These are phyloP conservation scores for Riparia riparia DNA, from an alignment of 2,113 vertebrate species.

Conservation along the genomic window DNA sequence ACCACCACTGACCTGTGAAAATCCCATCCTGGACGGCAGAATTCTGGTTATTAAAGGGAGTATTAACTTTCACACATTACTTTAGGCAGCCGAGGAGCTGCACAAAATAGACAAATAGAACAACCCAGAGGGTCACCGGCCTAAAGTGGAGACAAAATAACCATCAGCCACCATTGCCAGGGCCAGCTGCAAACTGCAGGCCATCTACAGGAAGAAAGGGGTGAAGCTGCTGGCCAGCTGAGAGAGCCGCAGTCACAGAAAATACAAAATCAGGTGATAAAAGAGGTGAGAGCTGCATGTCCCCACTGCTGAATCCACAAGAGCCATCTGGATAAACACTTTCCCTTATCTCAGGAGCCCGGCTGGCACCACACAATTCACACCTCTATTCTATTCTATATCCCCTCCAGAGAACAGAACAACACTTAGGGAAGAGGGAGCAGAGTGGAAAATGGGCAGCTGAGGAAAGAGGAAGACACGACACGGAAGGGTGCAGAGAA, in stretches of 20 bases:
- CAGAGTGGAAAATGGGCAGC: fast-evolving
- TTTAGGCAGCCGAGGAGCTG: fast-evolving
- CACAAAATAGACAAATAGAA: not conserved
- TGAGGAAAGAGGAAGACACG: fast-evolving
- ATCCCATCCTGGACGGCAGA: not conserved
- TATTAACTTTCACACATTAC: not conserved
- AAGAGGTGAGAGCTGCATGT: not conserved
- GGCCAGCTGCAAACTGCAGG: not conserved
- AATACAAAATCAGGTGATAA: not conserved
- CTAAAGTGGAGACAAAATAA: not conserved
- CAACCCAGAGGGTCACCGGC: not conserved
- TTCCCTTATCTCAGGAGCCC: not conserved
- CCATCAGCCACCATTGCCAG: not conserved
- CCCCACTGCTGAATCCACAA: not conserved
- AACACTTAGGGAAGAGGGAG: not conserved
- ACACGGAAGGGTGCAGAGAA: fast-evolving
- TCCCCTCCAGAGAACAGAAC: not conserved
- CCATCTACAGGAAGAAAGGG: not conserved
- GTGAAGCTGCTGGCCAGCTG: not conserved
- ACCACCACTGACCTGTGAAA: not conserved
- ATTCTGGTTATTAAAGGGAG: not conserved
- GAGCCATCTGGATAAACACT: not conserved
- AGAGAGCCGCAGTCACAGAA: not conserved
- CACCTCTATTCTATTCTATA: not conserved
- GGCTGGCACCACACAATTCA: not conserved